These are phyloP conservation scores for Catalaphyllia jardinei DNA, from an alignment of 64 coral and sea anemone genomes.

Conservation along the genomic window DNA sequence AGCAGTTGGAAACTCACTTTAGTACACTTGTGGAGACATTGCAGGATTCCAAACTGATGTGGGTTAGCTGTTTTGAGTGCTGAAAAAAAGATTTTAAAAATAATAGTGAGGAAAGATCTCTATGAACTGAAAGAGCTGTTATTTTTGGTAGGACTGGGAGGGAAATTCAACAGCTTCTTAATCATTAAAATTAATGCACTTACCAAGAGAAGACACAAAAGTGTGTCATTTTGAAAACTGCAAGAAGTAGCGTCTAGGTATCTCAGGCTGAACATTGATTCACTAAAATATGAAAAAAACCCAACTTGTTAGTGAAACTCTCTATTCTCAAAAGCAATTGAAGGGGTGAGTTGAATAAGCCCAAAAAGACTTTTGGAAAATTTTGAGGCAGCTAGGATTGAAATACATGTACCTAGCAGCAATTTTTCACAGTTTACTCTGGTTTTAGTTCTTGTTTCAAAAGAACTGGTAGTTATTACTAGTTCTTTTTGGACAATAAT, in stretches of 20 bases:
- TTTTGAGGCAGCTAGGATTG: no score
- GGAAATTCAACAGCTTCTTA: background rate
- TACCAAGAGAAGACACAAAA: slow-evolving; percentile 70
- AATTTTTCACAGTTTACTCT: no score
- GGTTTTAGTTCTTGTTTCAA: no score
- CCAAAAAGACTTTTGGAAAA: no score
- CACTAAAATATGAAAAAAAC: slow-evolving; percentile 11
- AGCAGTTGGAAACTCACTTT: slow-evolving; percentile 50
- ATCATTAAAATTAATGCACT: background rate
- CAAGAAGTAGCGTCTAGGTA: slow-evolving; percentile 84
- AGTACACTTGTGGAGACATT: slow-evolving; percentile 68
- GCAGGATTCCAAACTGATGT: slow-evolving; percentile 89
- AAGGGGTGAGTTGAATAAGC: no score
- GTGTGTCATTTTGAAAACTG: slow-evolving; percentile 73
- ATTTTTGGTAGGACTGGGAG: background rate
- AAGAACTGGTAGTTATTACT: no score
- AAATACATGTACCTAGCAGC: no score
- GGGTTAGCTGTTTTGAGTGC: slow-evolving; percentile 77
- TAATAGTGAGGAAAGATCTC: background rate
- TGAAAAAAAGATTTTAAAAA: slow-evolving; percentile 23
- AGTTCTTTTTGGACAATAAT: no score
- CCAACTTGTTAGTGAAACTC: no score
- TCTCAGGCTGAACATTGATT: slow-evolving; percentile 50
- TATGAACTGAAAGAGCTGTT: background rate
- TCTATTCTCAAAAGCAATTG: no score